Conservation (phyloP, 1,140 invertebrate species). For the Hylaeus anthracinus region DNA sequence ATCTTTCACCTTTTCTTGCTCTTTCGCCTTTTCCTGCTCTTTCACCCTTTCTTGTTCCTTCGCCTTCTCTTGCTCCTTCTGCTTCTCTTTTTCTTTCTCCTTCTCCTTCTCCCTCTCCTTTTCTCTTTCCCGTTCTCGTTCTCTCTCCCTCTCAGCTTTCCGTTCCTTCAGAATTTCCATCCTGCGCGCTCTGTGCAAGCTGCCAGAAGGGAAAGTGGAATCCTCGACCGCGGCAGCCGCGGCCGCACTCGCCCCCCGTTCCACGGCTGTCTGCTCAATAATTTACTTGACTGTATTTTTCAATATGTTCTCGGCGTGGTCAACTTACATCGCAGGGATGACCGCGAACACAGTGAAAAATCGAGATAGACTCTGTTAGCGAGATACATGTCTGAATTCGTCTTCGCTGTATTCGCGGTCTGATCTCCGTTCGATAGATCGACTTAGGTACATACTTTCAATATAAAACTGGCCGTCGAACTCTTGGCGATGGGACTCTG, state of each 20-base stretch:
- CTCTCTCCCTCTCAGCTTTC: slow-evolving; percentile 66
- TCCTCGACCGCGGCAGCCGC: slow-evolving; percentile 72
- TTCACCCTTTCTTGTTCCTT: slow-evolving; percentile 39
- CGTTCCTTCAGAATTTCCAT: slow-evolving; percentile 67
- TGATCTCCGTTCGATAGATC: neutral
- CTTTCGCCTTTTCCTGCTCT: slow-evolving; percentile 17
- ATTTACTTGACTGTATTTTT: slow-evolving; percentile 63
- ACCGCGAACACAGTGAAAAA: no score
- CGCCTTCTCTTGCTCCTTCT: neutral
- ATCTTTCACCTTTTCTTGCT: neutral
- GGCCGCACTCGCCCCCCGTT: slow-evolving; percentile 70
- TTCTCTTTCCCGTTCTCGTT: slow-evolving; percentile 57
- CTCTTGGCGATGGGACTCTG: slow-evolving; percentile 71
- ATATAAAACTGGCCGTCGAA: slow-evolving; percentile 71
- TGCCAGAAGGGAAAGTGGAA: slow-evolving; percentile 72
- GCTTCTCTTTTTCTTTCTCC: slow-evolving; percentile 9
- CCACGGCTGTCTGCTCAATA: slow-evolving; percentile 71
- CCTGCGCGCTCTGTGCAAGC: slow-evolving; percentile 67
- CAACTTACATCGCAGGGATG: no score
- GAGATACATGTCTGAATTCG: no score
- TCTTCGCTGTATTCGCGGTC: no score
- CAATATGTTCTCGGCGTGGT: slow-evolving; percentile 1
- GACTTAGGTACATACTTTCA: slow-evolving; percentile 69
- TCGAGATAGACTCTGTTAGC: no score
- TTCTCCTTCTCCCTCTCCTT: slow-evolving; percentile 42